phyloP scores from a whole-genome alignment of 2,113 vertebrate genomes.

The Himantopus leucocephalus region DNA sequence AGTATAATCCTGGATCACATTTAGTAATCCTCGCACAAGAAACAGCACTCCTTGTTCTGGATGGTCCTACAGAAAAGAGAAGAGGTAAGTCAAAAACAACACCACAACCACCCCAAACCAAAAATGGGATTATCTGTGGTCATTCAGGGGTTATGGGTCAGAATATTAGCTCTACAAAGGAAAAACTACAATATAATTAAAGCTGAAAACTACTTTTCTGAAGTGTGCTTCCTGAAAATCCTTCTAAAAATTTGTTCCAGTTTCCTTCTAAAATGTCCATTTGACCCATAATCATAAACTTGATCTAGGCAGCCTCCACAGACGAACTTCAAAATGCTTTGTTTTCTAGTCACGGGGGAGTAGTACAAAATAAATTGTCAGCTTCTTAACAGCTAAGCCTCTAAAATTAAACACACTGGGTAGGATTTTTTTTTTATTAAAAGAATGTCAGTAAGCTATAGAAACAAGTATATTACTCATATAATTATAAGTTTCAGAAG shows the following conservation, averaged over 20 bases:
- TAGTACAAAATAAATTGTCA: conserved; percentile 5
- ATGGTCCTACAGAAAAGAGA: conserved; percentile 82
- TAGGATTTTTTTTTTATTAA: neutral
- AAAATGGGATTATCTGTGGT: neutral
- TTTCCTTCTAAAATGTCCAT: neutral
- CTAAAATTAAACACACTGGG: neutral
- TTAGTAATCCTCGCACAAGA: conserved; percentile 90
- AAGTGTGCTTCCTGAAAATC: neutral
- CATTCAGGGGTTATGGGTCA: neutral
- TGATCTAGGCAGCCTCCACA: neutral
- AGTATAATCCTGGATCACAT: conserved; percentile 95
- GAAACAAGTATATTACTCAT: neutral
- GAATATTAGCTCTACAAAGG: neutral
- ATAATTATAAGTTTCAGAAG: neutral
- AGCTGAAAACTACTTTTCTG: neutral
- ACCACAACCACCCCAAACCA: neutral
- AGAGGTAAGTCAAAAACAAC: neutral
- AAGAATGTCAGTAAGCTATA: neutral
- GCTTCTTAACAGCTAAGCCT: conserved; percentile 16
- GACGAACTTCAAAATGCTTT: neutral
- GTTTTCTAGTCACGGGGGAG: neutral
- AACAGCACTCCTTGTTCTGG: conserved; percentile 95
- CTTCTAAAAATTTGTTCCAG: neutral
- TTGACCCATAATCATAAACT: neutral
- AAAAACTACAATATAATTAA: neutral